Evolutionary conservation across 2,888 invertebrate genomes (phyloP), one percentile per base, ranked within the genome.

Genomic region (Andrena fulva): DNA sequence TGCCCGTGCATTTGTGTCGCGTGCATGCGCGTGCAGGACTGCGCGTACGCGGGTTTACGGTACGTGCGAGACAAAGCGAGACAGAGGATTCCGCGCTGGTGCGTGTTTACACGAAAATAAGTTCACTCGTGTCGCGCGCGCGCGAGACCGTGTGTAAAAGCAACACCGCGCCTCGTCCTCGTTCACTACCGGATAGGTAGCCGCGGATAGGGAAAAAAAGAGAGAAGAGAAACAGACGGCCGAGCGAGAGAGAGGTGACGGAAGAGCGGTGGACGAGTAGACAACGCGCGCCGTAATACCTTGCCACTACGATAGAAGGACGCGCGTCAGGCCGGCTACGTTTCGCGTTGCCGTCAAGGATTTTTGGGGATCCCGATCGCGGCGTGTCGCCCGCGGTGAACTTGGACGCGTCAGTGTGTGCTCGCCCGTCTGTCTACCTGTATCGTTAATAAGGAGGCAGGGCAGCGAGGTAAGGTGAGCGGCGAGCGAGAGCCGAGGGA

Each of bases 21-120:
- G n/a, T n/a, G n/a, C n/a, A n/a, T n/a, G n/a, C 42, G 42, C 42
- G 42, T 42, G 42, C 42, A 12, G 84, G 70, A 76, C 77, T 74
- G 85, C 77, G 83, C 84, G 84, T 76, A 77, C 42, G 66, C 72
- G 59, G 24, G 35, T n/a, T 33, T 66, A 74, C 77, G 64, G 76
- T 75, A 54, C 20, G 56, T 24, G 56, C 20, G 24, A 10, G 56
- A 56, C 24, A 24, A 24, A 24, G 24, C 20, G 68, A 29, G 48
- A 42, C 20, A 67, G 67, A 82, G 80, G 72, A 63, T 82, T 76
- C 63, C 62, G 67, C 77, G 72, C 72, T 76, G 62, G 86, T 68
- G 60, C 85, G 83, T 88, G 83, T 82, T 82, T 81, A 75, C 64
- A 76, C 71, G 78, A 68, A 75, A 72, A 81, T 79, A 78, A 89